Conservation (phyloP, 2,888 invertebrate genomes). For the Andrena fulva region DNA sequence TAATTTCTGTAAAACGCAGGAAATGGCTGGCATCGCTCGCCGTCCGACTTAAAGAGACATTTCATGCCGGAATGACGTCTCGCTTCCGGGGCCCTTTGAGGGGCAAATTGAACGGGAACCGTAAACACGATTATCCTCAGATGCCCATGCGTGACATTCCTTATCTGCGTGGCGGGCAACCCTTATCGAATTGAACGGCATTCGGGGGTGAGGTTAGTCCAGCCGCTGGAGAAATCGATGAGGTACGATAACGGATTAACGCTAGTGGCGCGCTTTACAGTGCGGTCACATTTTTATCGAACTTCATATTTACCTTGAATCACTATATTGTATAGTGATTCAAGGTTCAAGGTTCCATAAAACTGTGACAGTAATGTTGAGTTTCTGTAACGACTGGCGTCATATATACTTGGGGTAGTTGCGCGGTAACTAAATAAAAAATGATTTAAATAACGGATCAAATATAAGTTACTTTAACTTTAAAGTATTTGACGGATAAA, state of each 20-base stretch:
- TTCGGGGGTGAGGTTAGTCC: not conserved
- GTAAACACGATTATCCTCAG: conserved; percentile 49
- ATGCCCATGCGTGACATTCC: conserved; percentile 12
- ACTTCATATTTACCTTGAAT: no score
- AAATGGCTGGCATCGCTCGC: conserved; percentile 33
- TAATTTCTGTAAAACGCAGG: conserved; percentile 61
- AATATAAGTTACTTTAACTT: no score
- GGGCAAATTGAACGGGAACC: conserved; percentile 50
- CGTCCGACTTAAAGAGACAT: conserved; percentile 34
- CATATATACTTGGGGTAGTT: no score
- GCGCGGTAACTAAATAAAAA: no score
- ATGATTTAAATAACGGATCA: no score
- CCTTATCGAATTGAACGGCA: conserved; percentile 2
- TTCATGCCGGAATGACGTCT: conserved; percentile 3
- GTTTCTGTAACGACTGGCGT: no score
- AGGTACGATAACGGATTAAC: not conserved
- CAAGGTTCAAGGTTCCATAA: no score
- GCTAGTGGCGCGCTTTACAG: no score
- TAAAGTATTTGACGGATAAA: no score
- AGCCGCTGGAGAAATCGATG: not conserved
- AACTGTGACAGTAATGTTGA: no score
- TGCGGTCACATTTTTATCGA: no score
- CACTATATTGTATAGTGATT: no score
- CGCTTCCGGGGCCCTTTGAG: conserved; percentile 41
- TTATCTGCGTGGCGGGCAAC: conserved; percentile 17